These are phyloP conservation scores for Crypturellus tataupa DNA, from an alignment of 2,797 vertebrate species.

Conservation along the genomic window DNA sequence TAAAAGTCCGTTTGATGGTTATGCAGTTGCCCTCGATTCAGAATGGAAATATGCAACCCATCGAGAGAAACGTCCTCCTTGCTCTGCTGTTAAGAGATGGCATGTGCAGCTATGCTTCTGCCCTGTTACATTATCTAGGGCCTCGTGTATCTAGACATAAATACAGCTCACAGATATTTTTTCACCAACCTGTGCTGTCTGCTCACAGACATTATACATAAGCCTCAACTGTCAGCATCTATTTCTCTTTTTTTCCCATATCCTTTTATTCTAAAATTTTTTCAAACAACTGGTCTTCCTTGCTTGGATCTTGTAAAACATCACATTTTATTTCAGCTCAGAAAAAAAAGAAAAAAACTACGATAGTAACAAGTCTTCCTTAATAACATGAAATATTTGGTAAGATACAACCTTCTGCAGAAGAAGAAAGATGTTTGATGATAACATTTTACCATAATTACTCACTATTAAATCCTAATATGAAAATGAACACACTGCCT, in stretches of 20 bases:
- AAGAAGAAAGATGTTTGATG: not conserved
- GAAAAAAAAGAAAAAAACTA: not conserved
- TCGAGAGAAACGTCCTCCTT: not conserved
- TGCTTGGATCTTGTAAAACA: not conserved
- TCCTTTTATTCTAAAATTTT: not conserved
- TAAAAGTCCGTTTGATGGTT: conserved; percentile 22
- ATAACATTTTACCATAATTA: not conserved
- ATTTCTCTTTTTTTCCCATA: not conserved
- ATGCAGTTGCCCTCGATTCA: not conserved
- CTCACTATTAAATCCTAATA: not conserved
- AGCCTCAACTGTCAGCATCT: not conserved
- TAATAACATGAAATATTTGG: not conserved
- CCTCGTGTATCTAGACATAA: not conserved
- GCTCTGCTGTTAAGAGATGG: not conserved
- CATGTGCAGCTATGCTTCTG: not conserved
- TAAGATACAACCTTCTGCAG: not conserved
- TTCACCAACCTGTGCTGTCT: not conserved
- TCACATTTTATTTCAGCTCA: not conserved
- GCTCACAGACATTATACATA: not conserved
- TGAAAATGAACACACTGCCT: not conserved
- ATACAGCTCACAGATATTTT: not conserved
- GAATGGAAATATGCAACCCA: not conserved
- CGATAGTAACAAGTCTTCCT: not conserved
- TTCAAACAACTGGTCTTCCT: not conserved
- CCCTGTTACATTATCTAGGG: not conserved